Conservation (phyloP, 2,797 vertebrate genomes). For the Microctenopoma steveboyesi region DNA sequence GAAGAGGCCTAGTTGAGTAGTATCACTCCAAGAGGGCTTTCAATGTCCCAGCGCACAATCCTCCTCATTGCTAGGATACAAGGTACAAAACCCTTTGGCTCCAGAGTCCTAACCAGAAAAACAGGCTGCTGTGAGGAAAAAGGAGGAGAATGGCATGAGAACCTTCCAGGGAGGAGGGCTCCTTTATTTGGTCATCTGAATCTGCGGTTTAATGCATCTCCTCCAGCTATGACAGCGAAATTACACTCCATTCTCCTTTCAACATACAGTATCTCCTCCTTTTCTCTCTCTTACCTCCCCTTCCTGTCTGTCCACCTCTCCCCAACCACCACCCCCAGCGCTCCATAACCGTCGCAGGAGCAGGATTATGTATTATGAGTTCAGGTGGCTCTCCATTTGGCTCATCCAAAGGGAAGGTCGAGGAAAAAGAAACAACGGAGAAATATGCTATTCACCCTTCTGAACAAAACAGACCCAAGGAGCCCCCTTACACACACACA, state of each 20-base stretch:
- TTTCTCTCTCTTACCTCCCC: neutral
- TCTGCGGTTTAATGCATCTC: neutral
- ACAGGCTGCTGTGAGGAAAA: constrained; percentile 34
- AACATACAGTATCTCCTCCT: constrained; percentile 7
- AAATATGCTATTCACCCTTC: constrained; percentile 54
- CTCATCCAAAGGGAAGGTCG: constrained; percentile 37
- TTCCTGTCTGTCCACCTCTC: constrained; percentile 16
- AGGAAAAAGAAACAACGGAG: constrained; percentile 22
- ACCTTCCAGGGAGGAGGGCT: constrained; percentile 19
- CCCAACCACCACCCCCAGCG: constrained; percentile 6
- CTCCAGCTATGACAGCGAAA: constrained; percentile 8
- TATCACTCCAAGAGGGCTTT: constrained; percentile 53
- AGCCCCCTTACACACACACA: too few relatives aligned
- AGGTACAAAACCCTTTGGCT: constrained; percentile 55
- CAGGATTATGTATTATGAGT: constrained; percentile 59
- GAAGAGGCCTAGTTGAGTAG: constrained; percentile 50
- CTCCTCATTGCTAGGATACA: constrained; percentile 63
- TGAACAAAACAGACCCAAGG: constrained; percentile 1
- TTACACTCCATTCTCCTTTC: neutral
- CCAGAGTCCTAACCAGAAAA: constrained; percentile 37
- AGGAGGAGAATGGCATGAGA: constrained; percentile 46
- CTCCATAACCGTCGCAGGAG: constrained; percentile 53
- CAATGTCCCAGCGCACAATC: constrained; percentile 42
- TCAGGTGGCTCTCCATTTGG: constrained; percentile 49
- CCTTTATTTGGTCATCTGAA: constrained; percentile 10